Conservation (phyloP, 2,113 vertebrate species). For the Neogobius melanostomus region DNA sequence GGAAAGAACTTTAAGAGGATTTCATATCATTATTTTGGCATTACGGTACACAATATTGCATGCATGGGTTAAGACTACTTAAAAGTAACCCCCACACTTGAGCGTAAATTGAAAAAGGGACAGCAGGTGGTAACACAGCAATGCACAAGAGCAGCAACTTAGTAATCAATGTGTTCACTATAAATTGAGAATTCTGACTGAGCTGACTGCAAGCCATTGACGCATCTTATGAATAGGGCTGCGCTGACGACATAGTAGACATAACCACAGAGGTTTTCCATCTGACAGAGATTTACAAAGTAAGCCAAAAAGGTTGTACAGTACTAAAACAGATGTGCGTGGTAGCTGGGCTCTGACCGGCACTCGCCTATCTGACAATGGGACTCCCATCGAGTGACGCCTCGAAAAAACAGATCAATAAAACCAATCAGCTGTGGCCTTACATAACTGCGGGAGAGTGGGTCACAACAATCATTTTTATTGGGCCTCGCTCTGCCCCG, state of each 20-base stretch:
- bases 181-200: too few relatives aligned
- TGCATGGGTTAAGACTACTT: neutral
- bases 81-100: neutral
- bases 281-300: too few relatives aligned
- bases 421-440: constrained; percentile 36
- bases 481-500: neutral
- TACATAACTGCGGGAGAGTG: constrained; percentile 21
- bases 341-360: constrained; percentile 7
- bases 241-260: too few relatives aligned
- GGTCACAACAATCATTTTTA: neutral
- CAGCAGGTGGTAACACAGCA: neutral
- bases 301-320: neutral
- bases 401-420: constrained; percentile 39
- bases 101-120: neutral
- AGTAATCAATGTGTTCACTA: too few relatives aligned
- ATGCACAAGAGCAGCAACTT: too few relatives aligned
- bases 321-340: neutral
- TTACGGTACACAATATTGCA: neutral
- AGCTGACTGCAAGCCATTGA: too few relatives aligned
- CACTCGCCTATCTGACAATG: constrained; percentile 36
- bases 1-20: neutral
- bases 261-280: too few relatives aligned
- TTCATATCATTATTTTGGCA: constrained; percentile 4
- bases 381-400: constrained; percentile 18
- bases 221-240: too few relatives aligned